Evolutionary conservation across 2,888 invertebrate genomes (phyloP), one percentile per base, ranked within the genome.

Genomic region (Ochropleura leucogaster): DNA sequence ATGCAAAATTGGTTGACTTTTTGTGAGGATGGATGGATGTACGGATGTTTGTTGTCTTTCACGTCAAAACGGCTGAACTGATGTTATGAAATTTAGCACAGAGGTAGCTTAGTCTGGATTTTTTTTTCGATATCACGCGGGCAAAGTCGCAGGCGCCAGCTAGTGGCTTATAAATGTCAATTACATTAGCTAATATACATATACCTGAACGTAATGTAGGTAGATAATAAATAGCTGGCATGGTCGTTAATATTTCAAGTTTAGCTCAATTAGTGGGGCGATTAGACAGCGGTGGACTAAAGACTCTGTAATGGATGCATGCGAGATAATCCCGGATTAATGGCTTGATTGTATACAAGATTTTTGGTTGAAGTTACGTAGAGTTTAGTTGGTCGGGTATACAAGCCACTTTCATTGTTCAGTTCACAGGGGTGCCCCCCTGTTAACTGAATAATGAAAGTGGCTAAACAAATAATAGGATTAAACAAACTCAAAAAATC

Each of bases 261-360:
- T 79, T 53, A 75, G 49, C 67, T 60, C 18, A 81, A 80, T 81
- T 80, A 75, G 76, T 55, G 55, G 46, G 46, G 81, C 59, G 47
- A 80, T 80, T 80, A 81, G 77, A 30, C 67, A 51, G 51, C 18
- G 80, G 66, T 51, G 55, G 46, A 18, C 70, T 68, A 46, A 71
- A 81, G 69, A 64, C 65, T 47, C 8, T 47, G 40, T 80, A 75
- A 81, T 81, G 67, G 53, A 75, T 70, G 82, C 80, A 74, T 47
- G 69, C 18, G 40, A 57, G 51, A 18, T 80, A 69, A 80, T 69
- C 66, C 44, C 10, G 42, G 81, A 69, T 79, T 74, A 80, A 14
- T 30, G 30, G 53, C 77, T 47, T 59, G 18, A 59, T 59, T n/a
- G 42, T 59, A 20, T 46, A 59, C 0, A 46, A 55, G 20, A n/a